Evolutionary conservation across 2,888 invertebrate genomes (phyloP).

Genomic region (Zeuzera pyrina): DNA sequence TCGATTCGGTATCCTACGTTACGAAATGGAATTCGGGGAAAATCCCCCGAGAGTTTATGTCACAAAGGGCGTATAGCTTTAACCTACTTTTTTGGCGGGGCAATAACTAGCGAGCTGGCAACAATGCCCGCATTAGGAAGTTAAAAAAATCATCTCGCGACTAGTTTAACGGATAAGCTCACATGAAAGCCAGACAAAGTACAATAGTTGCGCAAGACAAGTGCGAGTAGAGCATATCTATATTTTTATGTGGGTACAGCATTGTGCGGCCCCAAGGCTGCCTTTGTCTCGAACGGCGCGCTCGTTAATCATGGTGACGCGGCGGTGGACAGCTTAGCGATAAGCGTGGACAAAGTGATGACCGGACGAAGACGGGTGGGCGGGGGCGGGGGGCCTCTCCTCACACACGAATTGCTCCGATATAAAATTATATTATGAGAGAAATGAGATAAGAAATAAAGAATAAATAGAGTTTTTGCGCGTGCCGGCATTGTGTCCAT

Average conservation of each 20-base stretch:
- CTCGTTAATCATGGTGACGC: slow-evolving; percentile 43
- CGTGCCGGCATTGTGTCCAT: background rate
- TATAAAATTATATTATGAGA: slow-evolving; percentile 3
- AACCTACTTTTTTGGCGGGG: no score
- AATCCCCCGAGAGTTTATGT: no score
- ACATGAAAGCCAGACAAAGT: slow-evolving; percentile 32
- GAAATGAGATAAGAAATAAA: slow-evolving; percentile 1
- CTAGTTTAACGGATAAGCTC: slow-evolving; percentile 1
- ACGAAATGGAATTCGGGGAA: slow-evolving; percentile 1
- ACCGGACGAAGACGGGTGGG: slow-evolving; percentile 1
- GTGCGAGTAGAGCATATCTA: slow-evolving; percentile 27
- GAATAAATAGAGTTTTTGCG: background rate
- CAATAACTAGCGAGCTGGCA: no score
- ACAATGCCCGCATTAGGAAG: slow-evolving; percentile 1
- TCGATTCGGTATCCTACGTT: slow-evolving; percentile 19
- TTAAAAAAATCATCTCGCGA: slow-evolving; percentile 1
- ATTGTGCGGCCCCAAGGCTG: slow-evolving; percentile 22
- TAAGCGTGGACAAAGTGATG: slow-evolving; percentile 20
- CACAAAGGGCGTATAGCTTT: no score
- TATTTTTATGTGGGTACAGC: slow-evolving; percentile 24
- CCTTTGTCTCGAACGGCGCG: slow-evolving; percentile 32
- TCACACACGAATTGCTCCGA: slow-evolving; percentile 1
- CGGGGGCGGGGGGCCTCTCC: slow-evolving; percentile 9
- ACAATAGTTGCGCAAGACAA: slow-evolving; percentile 24
- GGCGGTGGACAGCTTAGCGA: slow-evolving; percentile 31